Evolutionary conservation across 30 jellyfish, hydroid and myxozoan genomes (phyloP), one percentile per base, ranked within the genome.

Genomic region (Clytia hemisphaerica): DNA sequence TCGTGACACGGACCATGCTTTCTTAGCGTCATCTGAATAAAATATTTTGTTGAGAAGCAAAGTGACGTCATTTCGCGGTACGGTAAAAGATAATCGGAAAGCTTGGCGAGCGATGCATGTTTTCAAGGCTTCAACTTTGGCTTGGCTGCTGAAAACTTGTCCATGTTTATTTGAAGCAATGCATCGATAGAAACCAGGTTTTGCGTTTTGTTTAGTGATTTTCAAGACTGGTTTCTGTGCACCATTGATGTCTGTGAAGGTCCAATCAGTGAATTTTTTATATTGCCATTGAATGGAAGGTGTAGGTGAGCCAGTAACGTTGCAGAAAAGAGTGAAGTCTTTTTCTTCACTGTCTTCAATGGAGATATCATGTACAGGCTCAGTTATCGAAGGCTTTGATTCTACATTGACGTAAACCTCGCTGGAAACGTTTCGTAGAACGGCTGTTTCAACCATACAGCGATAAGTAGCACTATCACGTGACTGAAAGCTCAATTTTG

Each of bases 1-100:
- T 61, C 14, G 63, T 61, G 75, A 61, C 36, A 65, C 36, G 10
- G 75, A 61, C 75, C 75, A 61, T 26, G 75, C 61, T 19, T 61
- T 61, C 7, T 25, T 61, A 4, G 75, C 75, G 6, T 29, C 36
- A 3, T 61, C 65, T 7, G 75, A 61, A 19, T 61, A 61, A 34
- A 61, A 61, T 3, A 61, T 61, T 25, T 37, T 1, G 16, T 34
- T 19, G 16, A 61, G 71, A 30, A 61, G 31, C 10, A 16, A 31
- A 4, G 75, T 1, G 21, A 61, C 29, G 27, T 61, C 75, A n/a
- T 25, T 37, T 9, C 75, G 63, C 4, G 75, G 63, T 37, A 61
- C 35, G 22, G 32, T 61, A 31, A 61, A 37, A 16, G 75, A 61
- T 19, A 61, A 30, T 6, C 14, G 31, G 1, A 61, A 61, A 4